phyloP scores from a whole-genome alignment of 2,797 vertebrate genomes.

The Myotis vivesi region DNA sequence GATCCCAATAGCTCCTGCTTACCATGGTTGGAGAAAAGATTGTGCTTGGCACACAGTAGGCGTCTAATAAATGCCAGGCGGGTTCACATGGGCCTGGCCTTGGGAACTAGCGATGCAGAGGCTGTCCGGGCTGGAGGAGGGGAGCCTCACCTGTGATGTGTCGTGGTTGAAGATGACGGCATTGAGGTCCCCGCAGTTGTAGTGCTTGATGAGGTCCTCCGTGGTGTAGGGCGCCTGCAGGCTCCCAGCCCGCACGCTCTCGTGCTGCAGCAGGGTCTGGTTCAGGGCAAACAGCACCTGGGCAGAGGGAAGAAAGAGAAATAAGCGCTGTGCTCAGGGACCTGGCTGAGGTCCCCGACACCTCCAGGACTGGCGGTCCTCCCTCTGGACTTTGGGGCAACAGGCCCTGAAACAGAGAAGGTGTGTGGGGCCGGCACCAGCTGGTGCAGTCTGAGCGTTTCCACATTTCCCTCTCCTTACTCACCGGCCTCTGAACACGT shows the following conservation, averaged over 20 bases:
- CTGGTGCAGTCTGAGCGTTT: not conserved
- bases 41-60: not conserved
- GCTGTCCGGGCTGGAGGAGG: not conserved
- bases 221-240: conserved; percentile 88
- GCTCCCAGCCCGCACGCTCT: conserved; percentile 88
- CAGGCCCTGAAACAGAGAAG: not conserved
- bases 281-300: conserved; percentile 90
- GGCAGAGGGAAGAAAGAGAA: conserved; percentile 12
- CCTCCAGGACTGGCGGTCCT: not conserved
- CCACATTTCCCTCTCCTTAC: not conserved
- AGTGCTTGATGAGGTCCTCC: conserved; percentile 90
- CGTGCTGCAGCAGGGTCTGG: conserved; percentile 88
- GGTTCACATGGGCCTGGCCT: not conserved
- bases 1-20: not conserved
- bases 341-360: not conserved
- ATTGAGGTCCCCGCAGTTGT: conserved; percentile 89
- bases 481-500: not conserved
- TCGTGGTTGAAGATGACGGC: conserved; percentile 90
- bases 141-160: conserved; percentile 85
- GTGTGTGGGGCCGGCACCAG: not conserved
- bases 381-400: not conserved
- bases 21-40: not conserved
- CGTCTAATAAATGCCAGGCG: not conserved
- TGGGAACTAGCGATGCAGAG: not conserved
- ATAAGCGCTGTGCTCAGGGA: not conserved